Evolutionary conservation across 2,113 vertebrate genomes (phyloP).

Genomic region (Tylochromis polylepis): DNA sequence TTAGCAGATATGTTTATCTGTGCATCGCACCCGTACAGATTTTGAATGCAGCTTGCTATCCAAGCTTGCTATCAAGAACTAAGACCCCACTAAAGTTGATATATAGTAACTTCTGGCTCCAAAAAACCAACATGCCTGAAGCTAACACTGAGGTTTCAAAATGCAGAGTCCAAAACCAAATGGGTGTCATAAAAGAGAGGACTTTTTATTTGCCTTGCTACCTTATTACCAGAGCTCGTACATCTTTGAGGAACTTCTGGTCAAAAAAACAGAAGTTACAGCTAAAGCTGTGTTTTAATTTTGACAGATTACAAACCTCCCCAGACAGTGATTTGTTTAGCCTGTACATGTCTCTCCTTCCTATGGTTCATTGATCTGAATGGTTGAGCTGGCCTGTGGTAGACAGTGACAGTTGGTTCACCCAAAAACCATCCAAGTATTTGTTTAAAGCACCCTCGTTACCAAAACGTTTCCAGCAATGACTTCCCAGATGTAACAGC

Average conservation of each 20-base stretch:
- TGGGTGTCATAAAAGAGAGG: not conserved
- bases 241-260: not conserved
- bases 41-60: not conserved
- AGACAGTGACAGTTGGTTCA: not conserved
- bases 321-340: not conserved
- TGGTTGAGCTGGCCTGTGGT: not conserved
- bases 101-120: not conserved
- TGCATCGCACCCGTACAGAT: fast-evolving
- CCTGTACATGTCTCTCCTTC: not conserved
- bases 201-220: not conserved
- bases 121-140: not conserved
- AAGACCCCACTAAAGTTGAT: not conserved
- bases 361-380: not conserved
- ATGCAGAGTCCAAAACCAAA: not conserved
- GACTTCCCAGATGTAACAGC: not conserved
- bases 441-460: not conserved
- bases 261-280: not conserved
- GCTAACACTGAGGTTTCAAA: not conserved
- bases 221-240: not conserved
- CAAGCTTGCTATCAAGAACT: not conserved
- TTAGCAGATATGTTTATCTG: not conserved
- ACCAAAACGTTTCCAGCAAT: not conserved
- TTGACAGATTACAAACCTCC: not conserved
- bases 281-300: not conserved
- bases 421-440: not conserved